Percentiles rank a stretch among this genome's conserved stretches.
Evolutionary conservation across 2,113 vertebrate species (phyloP).

Genomic region (Pteronura brasiliensis): DNA sequence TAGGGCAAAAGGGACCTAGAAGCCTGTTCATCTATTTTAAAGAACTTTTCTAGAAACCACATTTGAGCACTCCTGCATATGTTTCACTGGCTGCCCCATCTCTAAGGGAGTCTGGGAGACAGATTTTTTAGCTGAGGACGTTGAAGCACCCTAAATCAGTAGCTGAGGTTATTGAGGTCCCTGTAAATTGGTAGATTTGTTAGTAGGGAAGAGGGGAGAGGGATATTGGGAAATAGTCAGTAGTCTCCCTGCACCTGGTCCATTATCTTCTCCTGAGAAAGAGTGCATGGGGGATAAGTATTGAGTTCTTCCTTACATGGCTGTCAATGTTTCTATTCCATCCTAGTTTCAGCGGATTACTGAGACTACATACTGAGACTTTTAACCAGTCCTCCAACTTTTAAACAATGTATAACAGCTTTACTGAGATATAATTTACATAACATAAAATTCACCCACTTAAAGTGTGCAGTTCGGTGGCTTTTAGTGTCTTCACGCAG

Average conservation of each 20-base stretch:
- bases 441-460: background rate
- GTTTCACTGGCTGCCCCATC: background rate
- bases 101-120: background rate
- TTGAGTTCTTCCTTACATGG: background rate
- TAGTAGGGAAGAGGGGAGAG: background rate
- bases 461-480: background rate
- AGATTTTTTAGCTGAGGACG: background rate
- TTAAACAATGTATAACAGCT: background rate
- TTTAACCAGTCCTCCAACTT: background rate
- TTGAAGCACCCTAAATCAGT: background rate
- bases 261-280: background rate
- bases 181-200: background rate
- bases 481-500: background rate
- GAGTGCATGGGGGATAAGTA: no score
- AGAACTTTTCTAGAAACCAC: background rate
- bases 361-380: background rate
- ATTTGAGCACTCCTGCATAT: background rate
- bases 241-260: background rate
- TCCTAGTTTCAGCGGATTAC: background rate
- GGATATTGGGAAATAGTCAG: background rate
- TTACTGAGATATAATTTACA: background rate
- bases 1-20: background rate
- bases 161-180: background rate
- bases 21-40: background rate
- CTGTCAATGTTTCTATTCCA: background rate